A percentile compares a stretch with the other conserved stretches of the same genome.
These are phyloP conservation scores for Heliconius hortense DNA, from an alignment of 2,888 invertebrate species.

Conservation along the genomic window DNA sequence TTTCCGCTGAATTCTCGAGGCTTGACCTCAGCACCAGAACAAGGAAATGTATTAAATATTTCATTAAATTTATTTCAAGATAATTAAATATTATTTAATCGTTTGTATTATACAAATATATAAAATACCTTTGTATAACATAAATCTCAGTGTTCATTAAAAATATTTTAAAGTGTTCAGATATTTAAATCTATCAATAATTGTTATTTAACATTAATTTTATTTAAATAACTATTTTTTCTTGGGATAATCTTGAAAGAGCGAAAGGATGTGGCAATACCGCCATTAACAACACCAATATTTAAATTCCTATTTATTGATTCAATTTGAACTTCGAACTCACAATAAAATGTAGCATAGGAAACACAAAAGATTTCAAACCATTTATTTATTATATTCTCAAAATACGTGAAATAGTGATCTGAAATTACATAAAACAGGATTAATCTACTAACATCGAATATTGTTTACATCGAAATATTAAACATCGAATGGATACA, in stretches of 20 bases:
- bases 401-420: conserved; percentile 75
- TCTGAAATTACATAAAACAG: conserved; percentile 66
- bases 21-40: too few relatives aligned
- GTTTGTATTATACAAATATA: too few relatives aligned
- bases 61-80: too few relatives aligned
- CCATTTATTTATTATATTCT: conserved; percentile 74
- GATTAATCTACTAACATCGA: conserved; percentile 69
- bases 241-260: not conserved
- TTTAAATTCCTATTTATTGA: conserved; percentile 81
- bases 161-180: too few relatives aligned
- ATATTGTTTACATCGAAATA: conserved; percentile 53
- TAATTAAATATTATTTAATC: too few relatives aligned
- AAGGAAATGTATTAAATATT: too few relatives aligned
- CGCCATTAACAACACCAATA: conserved; percentile 72
- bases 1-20: too few relatives aligned
- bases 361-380: conserved; percentile 78
- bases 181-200: not conserved
- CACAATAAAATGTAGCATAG: conserved; percentile 82
- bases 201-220: not conserved
- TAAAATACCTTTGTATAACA: too few relatives aligned
- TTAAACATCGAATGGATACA: conserved; percentile 54
- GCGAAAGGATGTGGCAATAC: conserved; percentile 34
- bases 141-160: too few relatives aligned
- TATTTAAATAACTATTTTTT: not conserved
- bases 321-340: conserved; percentile 82